Percentiles rank a stretch among this genome's conserved stretches.
These are phyloP conservation scores for Paratilapia polleni DNA, from an alignment of 2,113 vertebrate genomes.

Conservation along the genomic window DNA sequence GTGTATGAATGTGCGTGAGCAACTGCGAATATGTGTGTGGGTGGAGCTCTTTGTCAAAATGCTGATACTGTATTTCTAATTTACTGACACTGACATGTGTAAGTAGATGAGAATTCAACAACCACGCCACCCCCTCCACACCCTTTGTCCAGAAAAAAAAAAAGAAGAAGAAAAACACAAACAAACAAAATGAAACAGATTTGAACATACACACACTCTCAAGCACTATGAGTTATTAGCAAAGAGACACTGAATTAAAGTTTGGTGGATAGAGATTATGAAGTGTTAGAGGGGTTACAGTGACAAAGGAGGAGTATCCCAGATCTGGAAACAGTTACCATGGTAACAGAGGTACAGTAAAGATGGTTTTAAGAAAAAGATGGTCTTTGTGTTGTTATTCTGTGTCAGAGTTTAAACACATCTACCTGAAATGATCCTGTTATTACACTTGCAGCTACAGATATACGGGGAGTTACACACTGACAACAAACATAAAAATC, in stretches of 20 bases:
- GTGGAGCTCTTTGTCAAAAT: conserved; percentile 43
- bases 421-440: neutral
- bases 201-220: neutral
- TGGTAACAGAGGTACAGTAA: conserved; percentile 67
- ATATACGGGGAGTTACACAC: neutral
- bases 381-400: conserved; percentile 37
- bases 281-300: conserved; percentile 13
- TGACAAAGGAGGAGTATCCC: conserved; percentile 55
- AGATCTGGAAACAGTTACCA: conserved; percentile 64
- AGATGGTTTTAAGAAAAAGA: conserved; percentile 49
- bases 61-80: conserved; percentile 64
- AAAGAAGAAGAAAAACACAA: too few species aligned
- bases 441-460: conserved; percentile 2
- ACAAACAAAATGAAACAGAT: neutral
- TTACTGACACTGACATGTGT: conserved; percentile 36
- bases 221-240: conserved; percentile 2
- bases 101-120: conserved; percentile 15
- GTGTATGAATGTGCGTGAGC: conserved; percentile 14
- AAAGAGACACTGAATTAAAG: conserved; percentile 19
- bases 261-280: conserved; percentile 31
- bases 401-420: conserved; percentile 10
- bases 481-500: neutral
- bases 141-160: neutral
- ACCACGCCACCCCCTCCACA: neutral
- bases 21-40: conserved; percentile 26